Evolutionary conservation across 2,888 invertebrate genomes (phyloP).

Genomic region (Patella pellucida): DNA sequence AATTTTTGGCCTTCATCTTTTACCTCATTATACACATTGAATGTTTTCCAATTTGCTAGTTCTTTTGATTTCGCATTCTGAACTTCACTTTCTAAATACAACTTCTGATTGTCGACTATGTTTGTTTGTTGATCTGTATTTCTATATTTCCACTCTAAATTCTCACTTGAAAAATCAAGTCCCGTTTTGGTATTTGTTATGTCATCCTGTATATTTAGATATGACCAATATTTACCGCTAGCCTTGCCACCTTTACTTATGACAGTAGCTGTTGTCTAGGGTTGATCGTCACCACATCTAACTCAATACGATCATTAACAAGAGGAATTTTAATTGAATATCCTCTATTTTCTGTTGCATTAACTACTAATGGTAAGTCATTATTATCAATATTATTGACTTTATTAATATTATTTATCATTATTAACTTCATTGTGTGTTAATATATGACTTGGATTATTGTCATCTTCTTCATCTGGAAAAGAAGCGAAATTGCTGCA

Average conservation of each 20-base stretch:
- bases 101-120: background rate
- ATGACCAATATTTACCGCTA: slow-evolving; percentile 18
- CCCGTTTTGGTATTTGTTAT: background rate
- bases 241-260: slow-evolving; percentile 19
- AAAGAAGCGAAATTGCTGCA: too few species aligned
- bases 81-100: background rate
- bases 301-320: slow-evolving; percentile 3
- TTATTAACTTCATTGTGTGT: background rate
- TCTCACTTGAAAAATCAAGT: slow-evolving; percentile 11
- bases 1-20: slow-evolving; percentile 17
- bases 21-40: background rate
- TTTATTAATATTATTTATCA: background rate
- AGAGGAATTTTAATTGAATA: background rate
- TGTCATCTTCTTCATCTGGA: too few species aligned
- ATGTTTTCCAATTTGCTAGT: background rate
- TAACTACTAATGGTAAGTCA: background rate
- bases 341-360: background rate
- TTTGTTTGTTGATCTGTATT: background rate
- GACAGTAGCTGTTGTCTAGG: slow-evolving; percentile 8
- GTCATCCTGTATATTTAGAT: slow-evolving; percentile 7
- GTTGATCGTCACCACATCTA: background rate
- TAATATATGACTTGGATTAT: background rate
- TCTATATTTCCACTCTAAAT: background rate
- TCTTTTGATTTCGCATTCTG: background rate
- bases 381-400: background rate